Percentiles rank a stretch among this genome's conserved stretches.
Evolutionary conservation across 2,113 vertebrate genomes (phyloP).

Genomic region (Aphyosemion australe): DNA sequence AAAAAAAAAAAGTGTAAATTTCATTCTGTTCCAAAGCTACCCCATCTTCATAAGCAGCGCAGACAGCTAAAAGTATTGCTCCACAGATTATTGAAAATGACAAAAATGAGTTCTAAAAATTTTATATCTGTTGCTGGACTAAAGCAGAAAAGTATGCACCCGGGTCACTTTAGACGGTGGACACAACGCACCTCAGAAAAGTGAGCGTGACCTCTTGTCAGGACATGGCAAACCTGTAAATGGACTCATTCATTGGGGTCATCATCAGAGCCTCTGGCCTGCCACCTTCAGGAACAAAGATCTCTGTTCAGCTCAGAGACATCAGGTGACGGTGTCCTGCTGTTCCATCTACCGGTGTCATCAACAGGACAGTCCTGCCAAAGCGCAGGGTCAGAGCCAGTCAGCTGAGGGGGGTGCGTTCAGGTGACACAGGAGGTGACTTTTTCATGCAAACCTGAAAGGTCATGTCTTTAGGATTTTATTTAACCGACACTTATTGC

Average conservation of each 20-base stretch:
- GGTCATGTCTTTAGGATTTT: background rate
- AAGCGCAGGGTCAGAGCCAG: constrained; percentile 19
- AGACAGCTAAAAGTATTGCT: too few relatives aligned
- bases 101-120: too few relatives aligned
- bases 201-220: constrained; percentile 22
- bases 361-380: constrained; percentile 3
- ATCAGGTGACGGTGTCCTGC: constrained; percentile 32
- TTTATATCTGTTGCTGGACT: too few relatives aligned
- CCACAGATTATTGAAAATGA: too few relatives aligned
- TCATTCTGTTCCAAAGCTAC: too few relatives aligned
- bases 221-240: constrained; percentile 40
- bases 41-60: too few relatives aligned
- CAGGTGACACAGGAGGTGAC: background rate
- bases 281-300: constrained; percentile 52
- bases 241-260: constrained; percentile 52
- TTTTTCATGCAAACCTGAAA: background rate
- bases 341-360: constrained; percentile 32
- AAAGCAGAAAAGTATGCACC: constrained; percentile 6
- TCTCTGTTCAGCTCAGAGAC: constrained; percentile 31
- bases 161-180: constrained; percentile 15
- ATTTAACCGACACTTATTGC: too few relatives aligned
- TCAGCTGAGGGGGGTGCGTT: background rate
- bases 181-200: constrained; percentile 16
- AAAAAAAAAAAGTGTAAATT: too few relatives aligned
- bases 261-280: constrained; percentile 49